phyloP scores from a whole-genome alignment of 2,888 invertebrate genomes.

The Minunthozetes semirufus region DNA sequence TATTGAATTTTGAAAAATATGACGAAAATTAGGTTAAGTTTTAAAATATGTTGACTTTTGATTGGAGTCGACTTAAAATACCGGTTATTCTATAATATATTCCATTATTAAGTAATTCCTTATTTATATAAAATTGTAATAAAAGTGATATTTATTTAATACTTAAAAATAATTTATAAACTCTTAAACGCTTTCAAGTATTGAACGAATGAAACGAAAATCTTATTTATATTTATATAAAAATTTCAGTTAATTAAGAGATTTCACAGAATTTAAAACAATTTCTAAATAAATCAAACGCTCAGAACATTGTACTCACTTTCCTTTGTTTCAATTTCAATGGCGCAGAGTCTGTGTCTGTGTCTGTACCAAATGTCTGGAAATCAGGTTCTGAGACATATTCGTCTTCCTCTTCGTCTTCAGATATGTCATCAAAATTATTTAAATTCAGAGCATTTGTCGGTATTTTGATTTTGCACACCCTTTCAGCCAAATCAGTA shows the following conservation, averaged over 20 bases:
- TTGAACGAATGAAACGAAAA: background rate
- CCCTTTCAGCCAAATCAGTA: constrained; percentile 86
- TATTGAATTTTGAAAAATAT: no score
- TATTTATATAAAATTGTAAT: background rate
- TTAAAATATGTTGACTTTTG: background rate
- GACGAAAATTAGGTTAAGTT: no score
- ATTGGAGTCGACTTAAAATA: background rate
- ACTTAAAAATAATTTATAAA: background rate
- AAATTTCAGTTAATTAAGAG: background rate
- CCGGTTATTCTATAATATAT: background rate
- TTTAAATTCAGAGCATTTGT: background rate
- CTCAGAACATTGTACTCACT: constrained; percentile 28
- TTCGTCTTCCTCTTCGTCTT: constrained; percentile 17
- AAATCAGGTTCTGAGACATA: constrained; percentile 34
- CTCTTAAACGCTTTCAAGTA: background rate
- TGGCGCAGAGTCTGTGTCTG: constrained; percentile 23
- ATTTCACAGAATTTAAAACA: background rate
- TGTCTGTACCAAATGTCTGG: constrained; percentile 16
- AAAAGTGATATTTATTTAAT: no score
- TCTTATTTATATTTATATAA: background rate
- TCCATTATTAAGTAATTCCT: background rate
- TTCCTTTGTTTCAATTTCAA: constrained; percentile 15
- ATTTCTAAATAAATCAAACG: background rate
- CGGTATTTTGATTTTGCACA: constrained; percentile 62
- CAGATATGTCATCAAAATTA: constrained; percentile 25